Evolutionary conservation across 2,797 vertebrate genomes (phyloP).

Genomic region (Pseudochromis fuscus): DNA sequence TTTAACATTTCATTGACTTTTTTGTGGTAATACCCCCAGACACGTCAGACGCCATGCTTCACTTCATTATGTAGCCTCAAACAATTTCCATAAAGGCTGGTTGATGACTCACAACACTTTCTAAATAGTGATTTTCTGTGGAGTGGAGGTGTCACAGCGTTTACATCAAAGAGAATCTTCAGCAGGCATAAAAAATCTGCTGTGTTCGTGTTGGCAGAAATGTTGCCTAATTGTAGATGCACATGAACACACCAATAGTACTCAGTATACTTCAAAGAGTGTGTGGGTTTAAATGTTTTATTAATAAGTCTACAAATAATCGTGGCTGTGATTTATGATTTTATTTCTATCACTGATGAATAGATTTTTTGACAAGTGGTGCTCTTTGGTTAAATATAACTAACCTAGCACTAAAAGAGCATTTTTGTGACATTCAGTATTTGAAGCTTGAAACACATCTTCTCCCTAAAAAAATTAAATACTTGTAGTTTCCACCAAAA

Average conservation of each 20-base stretch:
- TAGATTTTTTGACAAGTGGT: too few relatives aligned
- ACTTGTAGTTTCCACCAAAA: neutral
- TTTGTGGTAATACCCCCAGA: conserved; percentile 13
- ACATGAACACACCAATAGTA: too few relatives aligned
- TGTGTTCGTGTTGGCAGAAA: too few relatives aligned
- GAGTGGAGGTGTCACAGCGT: neutral
- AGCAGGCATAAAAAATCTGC: too few relatives aligned
- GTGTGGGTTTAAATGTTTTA: too few relatives aligned
- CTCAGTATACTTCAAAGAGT: too few relatives aligned
- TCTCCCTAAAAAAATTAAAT: neutral
- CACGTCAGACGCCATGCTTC: conserved; percentile 22
- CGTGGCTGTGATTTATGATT: neutral
- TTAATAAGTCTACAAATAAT: neutral
- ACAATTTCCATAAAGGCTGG: too few relatives aligned
- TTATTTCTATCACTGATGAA: too few relatives aligned
- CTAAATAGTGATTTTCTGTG: neutral
- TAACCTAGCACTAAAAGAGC: neutral
- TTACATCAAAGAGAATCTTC: conserved; percentile 37
- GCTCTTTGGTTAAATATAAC: neutral
- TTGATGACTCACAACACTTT: conserved; percentile 25
- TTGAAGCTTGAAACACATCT: neutral
- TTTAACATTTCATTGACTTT: conserved; percentile 48
- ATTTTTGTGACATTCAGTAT: too few relatives aligned
- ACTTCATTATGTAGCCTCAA: conserved; percentile 23
- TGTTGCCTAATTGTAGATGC: too few relatives aligned